These are phyloP conservation scores for Drosophila prolongata DNA, from an alignment of 2,888 invertebrate species.

Conservation along the genomic window DNA sequence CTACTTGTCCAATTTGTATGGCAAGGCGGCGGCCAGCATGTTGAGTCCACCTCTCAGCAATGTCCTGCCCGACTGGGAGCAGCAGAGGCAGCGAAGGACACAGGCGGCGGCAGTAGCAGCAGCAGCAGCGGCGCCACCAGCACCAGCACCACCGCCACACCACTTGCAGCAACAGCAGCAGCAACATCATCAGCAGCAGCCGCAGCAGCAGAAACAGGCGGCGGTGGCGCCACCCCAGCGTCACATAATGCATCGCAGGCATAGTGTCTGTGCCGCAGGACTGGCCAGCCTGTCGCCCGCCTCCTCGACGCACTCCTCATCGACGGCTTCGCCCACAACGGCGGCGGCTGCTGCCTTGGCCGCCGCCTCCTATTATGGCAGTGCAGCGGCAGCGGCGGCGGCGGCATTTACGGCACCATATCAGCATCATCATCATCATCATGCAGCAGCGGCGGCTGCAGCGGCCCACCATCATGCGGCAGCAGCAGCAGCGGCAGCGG, in stretches of 20 bases:
- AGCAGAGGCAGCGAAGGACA: constrained; percentile 23
- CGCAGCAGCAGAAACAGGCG: constrained; percentile 9
- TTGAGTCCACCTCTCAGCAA: constrained; percentile 81
- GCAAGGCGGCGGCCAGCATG: constrained; percentile 82
- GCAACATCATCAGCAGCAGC: constrained; percentile 20
- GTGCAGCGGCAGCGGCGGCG: constrained; percentile 55
- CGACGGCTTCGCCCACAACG: constrained; percentile 52
- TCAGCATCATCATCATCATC: constrained; percentile 58
- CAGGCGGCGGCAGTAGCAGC: constrained; percentile 34
- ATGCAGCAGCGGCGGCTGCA: constrained; percentile 60
- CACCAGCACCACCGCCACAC: constrained; percentile 12
- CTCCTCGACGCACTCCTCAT: constrained; percentile 50
- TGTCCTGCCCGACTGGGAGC: constrained; percentile 32
- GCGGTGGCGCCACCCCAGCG: constrained; percentile 23
- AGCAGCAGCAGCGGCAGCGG: constrained; percentile 51
- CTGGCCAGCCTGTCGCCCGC: constrained; percentile 63
- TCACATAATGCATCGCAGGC: constrained; percentile 56
- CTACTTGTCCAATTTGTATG: constrained; percentile 78
- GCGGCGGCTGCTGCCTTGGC: constrained; percentile 70
- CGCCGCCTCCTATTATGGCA: constrained; percentile 67
- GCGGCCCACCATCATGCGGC: constrained; percentile 56
- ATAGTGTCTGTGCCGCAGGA: constrained; percentile 63
- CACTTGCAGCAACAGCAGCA: constrained; percentile 10
- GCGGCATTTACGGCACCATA: constrained; percentile 65
- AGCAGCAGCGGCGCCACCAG: constrained; percentile 11